A percentile compares a stretch with the other conserved stretches of the same genome.
Conservation (phyloP, 2,888 invertebrate genomes). For the Cyaniris semiargus region DNA sequence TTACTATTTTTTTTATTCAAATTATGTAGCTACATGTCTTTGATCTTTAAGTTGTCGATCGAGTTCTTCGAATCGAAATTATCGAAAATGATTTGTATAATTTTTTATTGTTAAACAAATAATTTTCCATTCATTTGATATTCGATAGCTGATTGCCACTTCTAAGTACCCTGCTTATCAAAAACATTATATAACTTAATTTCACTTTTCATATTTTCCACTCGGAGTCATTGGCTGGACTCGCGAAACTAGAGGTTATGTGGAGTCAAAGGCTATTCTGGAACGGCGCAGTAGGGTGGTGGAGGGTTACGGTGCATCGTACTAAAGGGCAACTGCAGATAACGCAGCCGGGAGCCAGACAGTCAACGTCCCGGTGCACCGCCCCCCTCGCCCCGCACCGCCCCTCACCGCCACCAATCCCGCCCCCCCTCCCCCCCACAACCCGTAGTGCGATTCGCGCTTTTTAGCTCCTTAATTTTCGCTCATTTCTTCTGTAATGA, state of each 20-base stretch:
- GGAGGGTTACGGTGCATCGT: constrained; percentile 76
- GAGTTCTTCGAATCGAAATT: too few relatives aligned
- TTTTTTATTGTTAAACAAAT: too few relatives aligned
- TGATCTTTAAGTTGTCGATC: too few relatives aligned
- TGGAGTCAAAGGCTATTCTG: constrained; percentile 72
- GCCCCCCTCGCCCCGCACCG: constrained; percentile 55
- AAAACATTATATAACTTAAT: background rate
- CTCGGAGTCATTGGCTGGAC: background rate
- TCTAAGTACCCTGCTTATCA: too few relatives aligned
- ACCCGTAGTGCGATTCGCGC: constrained; percentile 2
- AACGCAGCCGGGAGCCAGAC: constrained; percentile 75
- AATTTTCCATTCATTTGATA: too few relatives aligned
- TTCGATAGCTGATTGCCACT: background rate
- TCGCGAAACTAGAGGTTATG: constrained; percentile 47
- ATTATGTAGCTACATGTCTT: too few relatives aligned
- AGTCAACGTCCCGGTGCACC: constrained; percentile 79
- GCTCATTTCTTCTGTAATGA: background rate
- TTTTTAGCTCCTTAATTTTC: background rate
- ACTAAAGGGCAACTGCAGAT: constrained; percentile 81
- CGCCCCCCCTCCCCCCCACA: constrained; percentile 43
- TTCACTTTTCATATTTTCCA: background rate
- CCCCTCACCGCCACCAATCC: constrained; percentile 40
- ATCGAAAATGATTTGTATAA: too few relatives aligned
- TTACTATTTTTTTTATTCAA: background rate
- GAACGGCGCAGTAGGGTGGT: constrained; percentile 68